A percentile compares a stretch with the other conserved stretches of the same genome.
These are phyloP conservation scores for Entelurus aequoreus DNA, from an alignment of 2,113 vertebrate species.

Conservation along the genomic window DNA sequence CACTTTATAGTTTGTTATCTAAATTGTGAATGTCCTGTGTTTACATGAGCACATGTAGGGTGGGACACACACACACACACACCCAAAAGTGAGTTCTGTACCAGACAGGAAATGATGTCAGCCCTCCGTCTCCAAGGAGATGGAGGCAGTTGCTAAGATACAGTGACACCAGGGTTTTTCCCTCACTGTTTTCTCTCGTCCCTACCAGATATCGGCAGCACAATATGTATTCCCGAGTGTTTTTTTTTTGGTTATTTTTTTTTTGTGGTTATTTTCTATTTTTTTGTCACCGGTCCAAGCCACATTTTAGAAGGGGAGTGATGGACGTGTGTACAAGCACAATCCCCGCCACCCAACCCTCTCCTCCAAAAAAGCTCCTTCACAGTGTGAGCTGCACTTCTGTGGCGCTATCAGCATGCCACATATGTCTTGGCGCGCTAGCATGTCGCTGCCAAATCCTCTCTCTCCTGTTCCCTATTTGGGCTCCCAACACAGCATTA, in stretches of 20 bases:
- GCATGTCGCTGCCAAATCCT: slow-evolving; percentile 63
- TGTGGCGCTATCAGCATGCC: slow-evolving; percentile 65
- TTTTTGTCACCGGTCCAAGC: background rate
- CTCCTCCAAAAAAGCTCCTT: slow-evolving; percentile 31
- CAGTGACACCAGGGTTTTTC: slow-evolving; percentile 75
- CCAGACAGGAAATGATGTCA: slow-evolving; percentile 77
- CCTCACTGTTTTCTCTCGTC: slow-evolving; percentile 56
- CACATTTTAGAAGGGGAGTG: background rate
- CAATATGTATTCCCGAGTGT: background rate
- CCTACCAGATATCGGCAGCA: background rate
- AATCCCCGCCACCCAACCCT: background rate
- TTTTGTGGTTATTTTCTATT: too few species aligned
- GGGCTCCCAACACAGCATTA: slow-evolving; percentile 58
- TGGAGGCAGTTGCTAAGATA: slow-evolving; percentile 80
- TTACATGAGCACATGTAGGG: slow-evolving; percentile 32
- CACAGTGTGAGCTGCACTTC: slow-evolving; percentile 56
- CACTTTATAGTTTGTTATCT: too few species aligned
- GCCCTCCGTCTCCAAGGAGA: slow-evolving; percentile 76
- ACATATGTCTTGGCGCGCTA: slow-evolving; percentile 64
- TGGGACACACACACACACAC: slow-evolving; percentile 19
- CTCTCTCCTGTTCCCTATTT: slow-evolving; percentile 27
- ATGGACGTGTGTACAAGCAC: slow-evolving; percentile 20
- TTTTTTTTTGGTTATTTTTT: background rate
- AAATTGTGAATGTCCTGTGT: too few species aligned
- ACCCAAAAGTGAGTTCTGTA: slow-evolving; percentile 64